A percentile compares a stretch with the other conserved stretches of the same genome.
These are phyloP conservation scores for Pachyrhynchus sulphureomaculatus DNA, from an alignment of 1,140 invertebrate species.

Conservation along the genomic window DNA sequence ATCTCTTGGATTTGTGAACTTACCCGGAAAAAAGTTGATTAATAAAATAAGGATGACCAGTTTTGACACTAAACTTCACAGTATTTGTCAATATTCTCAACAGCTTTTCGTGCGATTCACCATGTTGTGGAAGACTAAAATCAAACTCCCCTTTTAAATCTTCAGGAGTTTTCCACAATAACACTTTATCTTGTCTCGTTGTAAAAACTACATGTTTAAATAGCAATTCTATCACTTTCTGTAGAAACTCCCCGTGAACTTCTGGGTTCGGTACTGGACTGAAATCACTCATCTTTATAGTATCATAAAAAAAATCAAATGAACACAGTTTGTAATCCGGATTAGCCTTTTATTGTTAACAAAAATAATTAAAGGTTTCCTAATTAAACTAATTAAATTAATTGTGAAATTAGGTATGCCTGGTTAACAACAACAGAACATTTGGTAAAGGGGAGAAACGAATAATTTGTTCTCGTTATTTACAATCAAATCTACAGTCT, in stretches of 20 bases:
- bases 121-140: slow-evolving; percentile 45
- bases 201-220: slow-evolving; percentile 50
- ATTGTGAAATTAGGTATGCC: slow-evolving; percentile 27
- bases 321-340: neutral
- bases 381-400: slow-evolving; percentile 38
- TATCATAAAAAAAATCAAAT: slow-evolving; percentile 1
- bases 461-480: slow-evolving; percentile 22
- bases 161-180: slow-evolving; percentile 49
- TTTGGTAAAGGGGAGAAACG: slow-evolving; percentile 19
- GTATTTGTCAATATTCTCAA: slow-evolving; percentile 50
- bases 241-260: slow-evolving; percentile 49
- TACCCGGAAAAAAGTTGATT: slow-evolving; percentile 58
- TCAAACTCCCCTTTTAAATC: slow-evolving; percentile 49
- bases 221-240: slow-evolving; percentile 44
- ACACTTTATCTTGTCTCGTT: slow-evolving; percentile 46
- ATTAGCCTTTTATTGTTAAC: slow-evolving; percentile 14
- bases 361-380: slow-evolving; percentile 24
- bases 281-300: slow-evolving; percentile 30
- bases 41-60: slow-evolving; percentile 57
- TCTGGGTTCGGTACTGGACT: slow-evolving; percentile 43
- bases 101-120: slow-evolving; percentile 50
- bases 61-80: slow-evolving; percentile 57
- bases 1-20: no score
- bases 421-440: slow-evolving; percentile 3
- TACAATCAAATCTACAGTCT: slow-evolving; percentile 1